These are phyloP conservation scores for Ochotona curzoniae DNA, from an alignment of 2,113 vertebrate genomes.

Conservation along the genomic window DNA sequence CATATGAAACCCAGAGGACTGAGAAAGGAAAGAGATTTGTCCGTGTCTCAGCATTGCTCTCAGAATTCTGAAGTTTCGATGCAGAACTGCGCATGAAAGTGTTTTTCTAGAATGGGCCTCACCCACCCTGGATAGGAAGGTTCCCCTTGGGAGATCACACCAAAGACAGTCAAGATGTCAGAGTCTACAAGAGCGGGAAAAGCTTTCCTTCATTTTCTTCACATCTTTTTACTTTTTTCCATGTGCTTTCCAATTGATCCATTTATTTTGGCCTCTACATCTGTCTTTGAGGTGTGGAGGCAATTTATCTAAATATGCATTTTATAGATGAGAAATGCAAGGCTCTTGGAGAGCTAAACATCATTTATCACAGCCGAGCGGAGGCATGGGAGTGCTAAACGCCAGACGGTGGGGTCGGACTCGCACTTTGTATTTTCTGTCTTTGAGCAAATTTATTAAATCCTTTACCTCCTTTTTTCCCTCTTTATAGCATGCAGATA, in stretches of 20 bases:
- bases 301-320: constrained; percentile 40
- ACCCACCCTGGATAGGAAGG: rapidly evolving
- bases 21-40: neutral
- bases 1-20: neutral
- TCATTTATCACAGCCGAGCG: neutral
- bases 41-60: neutral
- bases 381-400: neutral
- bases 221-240: neutral
- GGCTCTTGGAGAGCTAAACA: neutral
- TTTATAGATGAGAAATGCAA: neutral
- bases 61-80: neutral
- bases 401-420: neutral
- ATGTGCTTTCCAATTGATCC: neutral
- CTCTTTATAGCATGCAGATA: neutral
- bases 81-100: neutral
- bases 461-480: neutral
- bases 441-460: neutral
- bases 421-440: neutral
- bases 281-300: neutral
- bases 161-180: neutral
- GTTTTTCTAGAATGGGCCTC: neutral
- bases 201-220: neutral
- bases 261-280: constrained; percentile 36
- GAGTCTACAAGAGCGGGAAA: neutral
- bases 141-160: neutral